Conservation (phyloP, 2,797 vertebrate genomes). For the Cossypha heuglini region DNA sequence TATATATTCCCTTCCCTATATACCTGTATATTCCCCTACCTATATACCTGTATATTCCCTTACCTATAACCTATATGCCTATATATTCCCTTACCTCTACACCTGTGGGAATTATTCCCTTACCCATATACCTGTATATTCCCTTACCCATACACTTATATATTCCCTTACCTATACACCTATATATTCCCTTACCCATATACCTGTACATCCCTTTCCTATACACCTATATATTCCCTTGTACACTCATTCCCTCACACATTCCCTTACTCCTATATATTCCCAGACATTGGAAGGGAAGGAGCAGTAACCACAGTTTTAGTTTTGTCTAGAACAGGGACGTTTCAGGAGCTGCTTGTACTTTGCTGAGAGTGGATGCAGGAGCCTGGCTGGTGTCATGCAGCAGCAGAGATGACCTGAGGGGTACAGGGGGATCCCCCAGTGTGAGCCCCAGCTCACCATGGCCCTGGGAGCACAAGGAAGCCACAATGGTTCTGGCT, state of each 20-base stretch:
- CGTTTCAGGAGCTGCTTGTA: not conserved
- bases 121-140: accelerated
- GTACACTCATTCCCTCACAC: accelerated
- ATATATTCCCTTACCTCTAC: too few relatives aligned
- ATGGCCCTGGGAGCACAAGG: accelerated
- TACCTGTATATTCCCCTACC: too few relatives aligned
- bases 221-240: accelerated
- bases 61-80: too few relatives aligned
- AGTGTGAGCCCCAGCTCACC: accelerated
- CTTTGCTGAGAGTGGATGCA: accelerated
- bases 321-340: not conserved
- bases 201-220: accelerated
- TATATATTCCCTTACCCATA: accelerated
- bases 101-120: too few relatives aligned
- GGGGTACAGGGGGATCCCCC: not conserved
- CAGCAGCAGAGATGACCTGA: not conserved
- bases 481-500: accelerated
- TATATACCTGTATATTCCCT: too few relatives aligned
- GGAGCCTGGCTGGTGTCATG: accelerated
- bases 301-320: not conserved
- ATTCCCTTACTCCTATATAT: accelerated
- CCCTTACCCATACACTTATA: too few relatives aligned
- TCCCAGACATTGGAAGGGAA: accelerated
- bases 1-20: too few relatives aligned
- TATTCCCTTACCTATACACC: too few relatives aligned